phyloP scores from a whole-genome alignment of 2,888 invertebrate species.

The Deroplatys truncata region DNA sequence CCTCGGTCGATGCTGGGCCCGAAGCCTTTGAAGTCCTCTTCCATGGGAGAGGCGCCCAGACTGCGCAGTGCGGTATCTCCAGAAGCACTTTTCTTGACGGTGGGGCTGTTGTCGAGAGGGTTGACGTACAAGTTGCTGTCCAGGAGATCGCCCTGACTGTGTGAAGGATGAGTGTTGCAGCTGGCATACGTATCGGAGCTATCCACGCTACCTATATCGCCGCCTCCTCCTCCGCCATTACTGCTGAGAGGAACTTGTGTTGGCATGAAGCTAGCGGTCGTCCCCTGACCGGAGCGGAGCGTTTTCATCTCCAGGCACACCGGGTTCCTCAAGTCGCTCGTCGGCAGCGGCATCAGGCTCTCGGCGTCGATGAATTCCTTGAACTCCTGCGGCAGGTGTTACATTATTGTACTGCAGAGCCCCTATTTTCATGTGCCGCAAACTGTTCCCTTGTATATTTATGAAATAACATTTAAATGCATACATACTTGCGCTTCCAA shows the following conservation, averaged over 20 bases:
- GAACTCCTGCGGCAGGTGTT: conserved; percentile 59
- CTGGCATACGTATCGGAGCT: conserved; percentile 94
- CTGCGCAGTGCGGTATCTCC: conserved; percentile 71
- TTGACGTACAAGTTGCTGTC: conserved; percentile 84
- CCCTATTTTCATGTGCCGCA: no score
- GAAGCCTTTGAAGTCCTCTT: conserved; percentile 51
- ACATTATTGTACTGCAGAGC: no score
- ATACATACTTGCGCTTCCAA: no score
- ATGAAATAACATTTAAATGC: no score
- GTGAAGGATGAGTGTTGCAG: conserved; percentile 93
- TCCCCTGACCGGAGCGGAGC: conserved; percentile 49
- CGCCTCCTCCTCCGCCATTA: conserved; percentile 21
- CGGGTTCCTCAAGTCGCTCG: conserved; percentile 78
- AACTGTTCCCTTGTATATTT: no score
- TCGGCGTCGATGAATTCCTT: conserved; percentile 89
- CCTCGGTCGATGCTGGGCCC: conserved; percentile 46
- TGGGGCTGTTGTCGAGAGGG: conserved; percentile 56
- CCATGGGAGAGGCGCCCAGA: conserved; percentile 56
- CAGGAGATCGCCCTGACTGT: conserved; percentile 56
- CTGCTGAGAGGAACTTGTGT: conserved; percentile 24
- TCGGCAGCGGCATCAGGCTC: conserved; percentile 80
- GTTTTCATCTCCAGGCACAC: conserved; percentile 77
- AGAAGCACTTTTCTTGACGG: conserved; percentile 74
- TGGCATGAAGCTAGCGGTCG: conserved; percentile 43
- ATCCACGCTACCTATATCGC: conserved; percentile 51